Evolutionary conservation across 2,888 invertebrate species (phyloP).

Genomic region (Apodemia zela): DNA sequence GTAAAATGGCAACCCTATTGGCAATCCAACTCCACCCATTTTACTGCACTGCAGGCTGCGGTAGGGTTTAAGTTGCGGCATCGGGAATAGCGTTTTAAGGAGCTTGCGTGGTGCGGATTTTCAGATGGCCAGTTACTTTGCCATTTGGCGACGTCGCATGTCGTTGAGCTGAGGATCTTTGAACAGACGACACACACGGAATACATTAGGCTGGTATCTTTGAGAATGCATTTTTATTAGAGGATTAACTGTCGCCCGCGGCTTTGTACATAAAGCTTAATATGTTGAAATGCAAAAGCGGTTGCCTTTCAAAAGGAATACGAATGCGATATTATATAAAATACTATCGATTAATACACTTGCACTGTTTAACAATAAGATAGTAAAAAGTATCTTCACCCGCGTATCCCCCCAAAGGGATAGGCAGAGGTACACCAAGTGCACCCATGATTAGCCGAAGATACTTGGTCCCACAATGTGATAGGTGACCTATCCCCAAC

Average conservation of each 20-base stretch:
- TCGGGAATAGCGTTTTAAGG: slow-evolving; percentile 29
- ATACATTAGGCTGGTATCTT: slow-evolving; percentile 10
- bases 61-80: slow-evolving; percentile 31
- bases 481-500: no score
- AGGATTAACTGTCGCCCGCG: not conserved
- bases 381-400: no score
- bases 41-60: slow-evolving; percentile 36
- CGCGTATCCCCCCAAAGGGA: no score
- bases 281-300: no score
- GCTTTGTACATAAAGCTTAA: not conserved
- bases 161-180: slow-evolving; percentile 10
- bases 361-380: no score
- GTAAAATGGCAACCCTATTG: slow-evolving; percentile 1
- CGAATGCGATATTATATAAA: no score
- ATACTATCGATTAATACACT: no score
- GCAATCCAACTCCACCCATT: slow-evolving; percentile 20
- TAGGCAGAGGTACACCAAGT: no score
- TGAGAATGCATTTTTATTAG: slow-evolving; percentile 5
- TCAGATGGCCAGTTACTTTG: slow-evolving; percentile 21
- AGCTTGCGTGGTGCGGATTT: slow-evolving; percentile 30
- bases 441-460: no score
- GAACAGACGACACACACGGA: slow-evolving; percentile 8
- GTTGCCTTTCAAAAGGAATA: no score
- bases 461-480: no score
- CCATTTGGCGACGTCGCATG: slow-evolving; percentile 14